Percentiles rank a stretch among this genome's conserved stretches.
Evolutionary conservation across 2,888 invertebrate genomes (phyloP).

Genomic region (Gari tellinella): DNA sequence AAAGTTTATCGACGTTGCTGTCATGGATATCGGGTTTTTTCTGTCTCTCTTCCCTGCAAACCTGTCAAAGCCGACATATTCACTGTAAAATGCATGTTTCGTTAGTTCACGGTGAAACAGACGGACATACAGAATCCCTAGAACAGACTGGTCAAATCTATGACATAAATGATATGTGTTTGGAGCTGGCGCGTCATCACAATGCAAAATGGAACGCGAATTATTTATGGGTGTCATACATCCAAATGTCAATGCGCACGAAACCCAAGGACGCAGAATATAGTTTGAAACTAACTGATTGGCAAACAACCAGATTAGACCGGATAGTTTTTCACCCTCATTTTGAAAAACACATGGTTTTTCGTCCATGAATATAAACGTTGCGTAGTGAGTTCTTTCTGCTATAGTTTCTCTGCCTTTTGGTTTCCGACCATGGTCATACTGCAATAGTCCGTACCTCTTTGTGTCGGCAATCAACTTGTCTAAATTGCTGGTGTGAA

Average conservation of each 20-base stretch:
- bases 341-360: slow-evolving; percentile 33
- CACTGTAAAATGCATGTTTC: no score
- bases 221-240: slow-evolving; percentile 43
- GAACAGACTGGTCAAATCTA: slow-evolving; percentile 54
- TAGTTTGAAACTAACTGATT: slow-evolving; percentile 36
- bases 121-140: slow-evolving; percentile 36
- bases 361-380: slow-evolving; percentile 42
- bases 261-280: slow-evolving; percentile 55
- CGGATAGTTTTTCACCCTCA: slow-evolving; percentile 37
- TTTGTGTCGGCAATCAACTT: slow-evolving; percentile 18
- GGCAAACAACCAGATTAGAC: slow-evolving; percentile 37
- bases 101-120: no score
- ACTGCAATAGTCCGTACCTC: slow-evolving; percentile 18
- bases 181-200: neutral
- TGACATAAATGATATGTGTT: slow-evolving; percentile 42
- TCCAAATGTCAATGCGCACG: slow-evolving; percentile 50
- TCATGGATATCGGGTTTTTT: no score
- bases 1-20: no score
- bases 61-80: no score
- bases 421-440: slow-evolving; percentile 1
- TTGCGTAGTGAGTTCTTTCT: slow-evolving; percentile 27
- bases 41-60: no score
- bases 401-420: slow-evolving; percentile 34
- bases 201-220: slow-evolving; percentile 14
- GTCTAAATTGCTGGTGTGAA: slow-evolving; percentile 34